phyloP scores from a whole-genome alignment of 2,113 vertebrate species.

The Actinemys pallida region DNA sequence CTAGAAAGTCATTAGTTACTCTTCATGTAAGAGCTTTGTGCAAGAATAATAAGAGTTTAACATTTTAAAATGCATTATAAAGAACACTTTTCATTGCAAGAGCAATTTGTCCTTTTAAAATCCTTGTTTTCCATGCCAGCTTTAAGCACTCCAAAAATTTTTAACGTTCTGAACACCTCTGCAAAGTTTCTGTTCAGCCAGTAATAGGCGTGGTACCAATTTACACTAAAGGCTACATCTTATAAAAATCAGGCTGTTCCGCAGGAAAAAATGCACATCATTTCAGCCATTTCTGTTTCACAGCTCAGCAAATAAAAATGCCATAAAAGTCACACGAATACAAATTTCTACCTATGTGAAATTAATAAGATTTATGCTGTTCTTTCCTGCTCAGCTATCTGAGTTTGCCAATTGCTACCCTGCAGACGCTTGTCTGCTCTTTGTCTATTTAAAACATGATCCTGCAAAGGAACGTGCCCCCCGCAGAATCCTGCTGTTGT shows the following conservation, averaged over 20 bases:
- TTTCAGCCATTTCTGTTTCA: neutral
- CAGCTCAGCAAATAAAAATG: neutral
- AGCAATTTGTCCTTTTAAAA: constrained; percentile 43
- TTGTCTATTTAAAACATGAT: constrained; percentile 38
- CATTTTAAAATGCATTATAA: constrained; percentile 61
- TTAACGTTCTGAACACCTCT: neutral
- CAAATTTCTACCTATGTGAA: neutral
- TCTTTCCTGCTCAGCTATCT: constrained; percentile 43
- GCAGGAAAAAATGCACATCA: neutral
- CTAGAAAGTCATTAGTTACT: constrained; percentile 16
- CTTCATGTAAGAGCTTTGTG: constrained; percentile 53
- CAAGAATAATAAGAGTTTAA: constrained; percentile 61
- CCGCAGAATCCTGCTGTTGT: constrained; percentile 19
- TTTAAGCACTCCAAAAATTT: constrained; percentile 33
- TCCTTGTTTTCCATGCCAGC: constrained; percentile 11
- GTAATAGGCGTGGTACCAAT: neutral
- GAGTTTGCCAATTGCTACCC: neutral
- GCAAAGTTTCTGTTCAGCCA: neutral
- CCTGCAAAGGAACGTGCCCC: constrained; percentile 56
- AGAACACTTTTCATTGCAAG: constrained; percentile 47
- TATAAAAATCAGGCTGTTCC: neutral
- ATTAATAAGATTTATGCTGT: constrained; percentile 19
- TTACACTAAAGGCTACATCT: neutral
- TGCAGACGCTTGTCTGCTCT: constrained; percentile 40
- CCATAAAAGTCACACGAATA: neutral